Evolutionary conservation across 2,113 vertebrate species (phyloP).

Genomic region (Scalopus aquaticus): DNA sequence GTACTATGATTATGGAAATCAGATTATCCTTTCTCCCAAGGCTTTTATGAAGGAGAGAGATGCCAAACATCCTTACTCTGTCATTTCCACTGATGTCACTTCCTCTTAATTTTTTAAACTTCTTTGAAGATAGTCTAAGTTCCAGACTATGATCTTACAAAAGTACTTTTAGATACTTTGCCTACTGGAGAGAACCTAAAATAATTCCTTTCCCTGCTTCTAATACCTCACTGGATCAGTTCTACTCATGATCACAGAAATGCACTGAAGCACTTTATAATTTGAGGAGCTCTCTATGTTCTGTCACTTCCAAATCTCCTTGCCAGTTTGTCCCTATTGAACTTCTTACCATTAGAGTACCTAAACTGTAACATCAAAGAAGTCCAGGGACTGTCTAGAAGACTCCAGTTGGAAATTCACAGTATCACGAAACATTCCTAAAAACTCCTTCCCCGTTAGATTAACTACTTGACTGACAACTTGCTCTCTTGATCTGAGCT

Average conservation of each 20-base stretch:
- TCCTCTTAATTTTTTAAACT: background rate
- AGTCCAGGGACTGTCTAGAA: background rate
- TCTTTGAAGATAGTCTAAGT: background rate
- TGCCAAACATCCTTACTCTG: background rate
- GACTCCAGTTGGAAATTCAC: background rate
- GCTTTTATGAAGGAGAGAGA: background rate
- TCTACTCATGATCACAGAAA: background rate
- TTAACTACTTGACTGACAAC: background rate
- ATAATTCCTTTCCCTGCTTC: background rate
- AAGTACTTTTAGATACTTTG: background rate
- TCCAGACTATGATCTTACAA: background rate
- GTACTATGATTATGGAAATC: background rate
- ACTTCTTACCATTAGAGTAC: too few species aligned
- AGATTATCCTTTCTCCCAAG: background rate
- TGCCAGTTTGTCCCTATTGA: background rate
- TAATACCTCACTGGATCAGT: background rate
- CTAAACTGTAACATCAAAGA: background rate
- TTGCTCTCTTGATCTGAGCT: background rate
- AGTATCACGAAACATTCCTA: background rate
- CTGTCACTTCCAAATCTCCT: background rate
- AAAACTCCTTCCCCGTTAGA: background rate
- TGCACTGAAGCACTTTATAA: rapidly evolving
- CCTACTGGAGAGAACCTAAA: background rate
- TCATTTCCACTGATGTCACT: background rate
- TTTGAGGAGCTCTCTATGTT: background rate